phyloP scores from a whole-genome alignment of 2,797 vertebrate genomes.

The Morelia viridis region DNA sequence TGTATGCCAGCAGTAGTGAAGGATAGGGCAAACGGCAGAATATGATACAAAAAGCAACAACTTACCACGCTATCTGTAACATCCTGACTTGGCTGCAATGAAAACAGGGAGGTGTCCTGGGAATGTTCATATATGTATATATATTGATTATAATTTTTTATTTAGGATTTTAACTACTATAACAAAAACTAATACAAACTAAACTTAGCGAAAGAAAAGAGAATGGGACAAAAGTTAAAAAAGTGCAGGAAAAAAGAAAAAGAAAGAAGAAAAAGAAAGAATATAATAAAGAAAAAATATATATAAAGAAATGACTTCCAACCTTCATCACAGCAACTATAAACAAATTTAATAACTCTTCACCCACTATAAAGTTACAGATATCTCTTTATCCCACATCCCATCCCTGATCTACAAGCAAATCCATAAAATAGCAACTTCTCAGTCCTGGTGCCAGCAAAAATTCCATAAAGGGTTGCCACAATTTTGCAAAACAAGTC shows the following conservation, averaged over 20 bases:
- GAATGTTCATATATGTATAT: constrained; percentile 40
- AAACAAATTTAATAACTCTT: background rate
- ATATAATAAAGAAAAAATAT: too few species aligned
- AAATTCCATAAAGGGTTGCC: background rate
- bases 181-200: too few species aligned
- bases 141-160: too few species aligned
- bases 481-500: too few species aligned
- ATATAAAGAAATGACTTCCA: background rate
- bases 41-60: constrained; percentile 14
- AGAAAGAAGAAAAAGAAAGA: too few species aligned
- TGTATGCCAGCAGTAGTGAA: too few species aligned
- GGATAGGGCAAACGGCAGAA: too few species aligned
- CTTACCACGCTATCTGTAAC: constrained; percentile 69
- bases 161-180: too few species aligned
- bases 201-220: too few species aligned
- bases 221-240: too few species aligned
- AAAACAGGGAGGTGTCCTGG: constrained; percentile 72
- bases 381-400: background rate
- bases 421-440: background rate
- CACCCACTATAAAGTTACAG: background rate
- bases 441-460: background rate
- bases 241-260: too few species aligned
- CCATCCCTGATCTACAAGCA: background rate
- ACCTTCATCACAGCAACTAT: background rate
- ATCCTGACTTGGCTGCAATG: constrained; percentile 68